phyloP scores from a whole-genome alignment of 2,888 invertebrate species.

The Lepidocyrtinus sp. region DNA sequence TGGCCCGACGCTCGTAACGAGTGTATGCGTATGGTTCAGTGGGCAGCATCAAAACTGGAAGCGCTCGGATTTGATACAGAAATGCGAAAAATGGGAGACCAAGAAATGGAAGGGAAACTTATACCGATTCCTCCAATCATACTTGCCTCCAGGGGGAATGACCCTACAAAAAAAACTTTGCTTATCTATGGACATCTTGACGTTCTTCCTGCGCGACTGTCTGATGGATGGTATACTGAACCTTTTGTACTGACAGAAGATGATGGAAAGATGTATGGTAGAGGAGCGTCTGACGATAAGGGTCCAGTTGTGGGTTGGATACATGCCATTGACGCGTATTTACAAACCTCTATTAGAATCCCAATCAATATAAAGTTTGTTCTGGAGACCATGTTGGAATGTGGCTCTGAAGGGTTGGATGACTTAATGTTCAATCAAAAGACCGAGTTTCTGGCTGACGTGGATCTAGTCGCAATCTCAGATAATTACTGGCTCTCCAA shows the following conservation, averaged over 20 bases:
- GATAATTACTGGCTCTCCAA: slow-evolving; percentile 99
- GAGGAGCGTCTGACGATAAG: slow-evolving; percentile 96
- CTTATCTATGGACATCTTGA: slow-evolving; percentile 97
- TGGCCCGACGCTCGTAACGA: slow-evolving; percentile 87
- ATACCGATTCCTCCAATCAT: slow-evolving; percentile 90
- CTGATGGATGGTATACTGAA: slow-evolving; percentile 96
- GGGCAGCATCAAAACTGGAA: slow-evolving; percentile 81
- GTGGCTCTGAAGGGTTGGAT: slow-evolving; percentile 96
- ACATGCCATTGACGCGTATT: slow-evolving; percentile 91
- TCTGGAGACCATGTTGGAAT: slow-evolving; percentile 99
- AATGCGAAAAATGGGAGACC: slow-evolving; percentile 83
- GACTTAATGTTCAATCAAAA: slow-evolving; percentile 82
- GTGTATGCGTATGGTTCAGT: slow-evolving; percentile 87
- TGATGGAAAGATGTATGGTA: slow-evolving; percentile 90
- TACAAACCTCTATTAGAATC: slow-evolving; percentile 79
- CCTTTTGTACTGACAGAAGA: slow-evolving; percentile 92
- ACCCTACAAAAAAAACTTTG: slow-evolving; percentile 91
- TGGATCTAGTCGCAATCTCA: slow-evolving; percentile 39
- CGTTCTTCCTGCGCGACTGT: slow-evolving; percentile 91
- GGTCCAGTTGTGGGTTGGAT: slow-evolving; percentile 96
- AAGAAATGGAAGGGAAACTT: slow-evolving; percentile 76
- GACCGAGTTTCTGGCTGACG: slow-evolving; percentile 82
- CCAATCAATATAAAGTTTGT: slow-evolving; percentile 85
- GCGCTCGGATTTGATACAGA: slow-evolving; percentile 81
- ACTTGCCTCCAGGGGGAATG: slow-evolving; percentile 84